phyloP scores from a whole-genome alignment of 1,140 invertebrate genomes.

The Drosophila dunni region DNA sequence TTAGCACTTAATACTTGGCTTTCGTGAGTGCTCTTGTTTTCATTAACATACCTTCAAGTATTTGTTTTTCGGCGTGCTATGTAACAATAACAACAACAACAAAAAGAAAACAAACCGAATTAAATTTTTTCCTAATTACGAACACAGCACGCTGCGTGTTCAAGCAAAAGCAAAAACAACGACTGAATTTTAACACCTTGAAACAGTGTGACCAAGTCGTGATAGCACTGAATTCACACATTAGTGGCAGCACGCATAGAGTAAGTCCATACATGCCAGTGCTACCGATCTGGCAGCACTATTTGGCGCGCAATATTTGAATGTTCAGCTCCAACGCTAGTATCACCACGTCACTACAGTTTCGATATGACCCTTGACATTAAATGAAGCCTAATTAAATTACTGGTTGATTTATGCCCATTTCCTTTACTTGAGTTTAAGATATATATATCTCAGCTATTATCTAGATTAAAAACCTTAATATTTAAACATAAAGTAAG shows the following conservation, averaged over 20 bases:
- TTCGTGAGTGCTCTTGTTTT: constrained; percentile 18
- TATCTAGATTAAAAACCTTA: constrained; percentile 10
- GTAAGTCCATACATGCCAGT: not conserved
- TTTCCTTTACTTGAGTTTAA: constrained; percentile 3
- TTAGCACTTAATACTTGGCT: constrained; percentile 31
- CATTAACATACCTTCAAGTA: constrained; percentile 53
- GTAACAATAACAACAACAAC: constrained; percentile 41
- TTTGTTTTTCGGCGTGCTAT: constrained; percentile 48
- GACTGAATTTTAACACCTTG: constrained; percentile 23
- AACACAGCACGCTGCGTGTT: constrained; percentile 38
- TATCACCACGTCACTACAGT: constrained; percentile 1
- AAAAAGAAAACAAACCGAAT: constrained; percentile 42
- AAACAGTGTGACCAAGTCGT: constrained; percentile 13
- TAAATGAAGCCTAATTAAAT: not conserved
- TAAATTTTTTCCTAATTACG: constrained; percentile 20
- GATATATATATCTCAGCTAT: constrained; percentile 9
- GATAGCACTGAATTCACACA: not conserved
- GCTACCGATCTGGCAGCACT: constrained; percentile 1
- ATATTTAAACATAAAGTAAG: constrained; percentile 15
- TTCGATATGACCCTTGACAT: not conserved
- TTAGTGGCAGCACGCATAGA: not conserved
- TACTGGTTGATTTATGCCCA: not conserved
- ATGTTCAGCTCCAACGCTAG: not conserved
- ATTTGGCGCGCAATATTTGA: not conserved
- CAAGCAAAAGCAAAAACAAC: constrained; percentile 47